A percentile compares a stretch with the other conserved stretches of the same genome.
Conservation (phyloP, 1,140 invertebrate species). For the Lethrus apterus region DNA sequence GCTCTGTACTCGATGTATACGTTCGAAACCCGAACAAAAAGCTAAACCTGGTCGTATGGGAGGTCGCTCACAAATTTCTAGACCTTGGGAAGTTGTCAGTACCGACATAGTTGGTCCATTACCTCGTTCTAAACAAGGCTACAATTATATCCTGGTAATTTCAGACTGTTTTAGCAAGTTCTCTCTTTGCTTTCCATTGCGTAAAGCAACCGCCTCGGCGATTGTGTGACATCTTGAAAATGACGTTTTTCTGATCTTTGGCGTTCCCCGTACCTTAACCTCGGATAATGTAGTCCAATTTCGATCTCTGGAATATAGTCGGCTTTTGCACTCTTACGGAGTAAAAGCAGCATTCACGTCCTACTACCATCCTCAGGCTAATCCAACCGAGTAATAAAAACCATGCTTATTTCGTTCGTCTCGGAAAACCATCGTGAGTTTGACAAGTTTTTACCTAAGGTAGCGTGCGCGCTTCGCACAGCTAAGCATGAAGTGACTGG, state of each 20-base stretch:
- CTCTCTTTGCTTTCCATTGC: constrained; percentile 19
- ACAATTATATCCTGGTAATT: constrained; percentile 11
- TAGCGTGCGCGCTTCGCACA: constrained; percentile 28
- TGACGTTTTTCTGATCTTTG: constrained; percentile 14
- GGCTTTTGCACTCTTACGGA: neutral
- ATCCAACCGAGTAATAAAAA: constrained; percentile 27
- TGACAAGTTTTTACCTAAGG: constrained; percentile 23
- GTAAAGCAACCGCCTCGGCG: constrained; percentile 24
- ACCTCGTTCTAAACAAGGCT: neutral
- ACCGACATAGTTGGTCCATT: constrained; percentile 19
- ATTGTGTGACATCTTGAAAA: constrained; percentile 19
- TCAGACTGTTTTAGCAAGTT: constrained; percentile 39
- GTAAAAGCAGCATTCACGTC: neutral
- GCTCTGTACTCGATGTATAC: neutral
- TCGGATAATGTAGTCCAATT: constrained; percentile 18
- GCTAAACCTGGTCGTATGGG: neutral
- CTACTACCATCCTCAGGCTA: constrained; percentile 1
- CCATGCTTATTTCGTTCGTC: constrained; percentile 24
- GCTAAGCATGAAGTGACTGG: constrained; percentile 26
- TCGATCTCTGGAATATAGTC: neutral
- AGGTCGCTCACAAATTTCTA: neutral
- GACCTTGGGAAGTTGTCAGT: constrained; percentile 12
- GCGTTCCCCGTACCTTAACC: constrained; percentile 4
- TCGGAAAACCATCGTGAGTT: constrained; percentile 28
- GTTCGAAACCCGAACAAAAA: constrained; percentile 1